phyloP scores from a whole-genome alignment of 2,797 vertebrate genomes.

The Sebastes iracundus region DNA sequence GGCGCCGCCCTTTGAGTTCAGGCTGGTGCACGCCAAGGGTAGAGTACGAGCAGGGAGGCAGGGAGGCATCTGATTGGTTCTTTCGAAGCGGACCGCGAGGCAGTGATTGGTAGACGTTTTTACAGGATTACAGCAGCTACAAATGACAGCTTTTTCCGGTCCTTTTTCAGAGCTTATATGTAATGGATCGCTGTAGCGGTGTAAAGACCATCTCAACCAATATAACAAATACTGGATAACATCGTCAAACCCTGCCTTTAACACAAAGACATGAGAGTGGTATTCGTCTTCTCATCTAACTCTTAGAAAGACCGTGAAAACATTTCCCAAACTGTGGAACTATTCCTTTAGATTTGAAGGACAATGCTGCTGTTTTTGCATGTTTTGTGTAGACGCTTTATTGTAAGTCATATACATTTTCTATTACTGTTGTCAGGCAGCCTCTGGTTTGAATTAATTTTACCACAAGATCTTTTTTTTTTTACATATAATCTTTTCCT shows the following conservation, averaged over 20 bases:
- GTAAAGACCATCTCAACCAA: too few species aligned
- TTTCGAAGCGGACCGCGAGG: fast-evolving
- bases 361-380: not conserved
- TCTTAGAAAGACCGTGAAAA: not conserved
- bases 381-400: not conserved
- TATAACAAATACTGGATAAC: too few species aligned
- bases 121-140: too few species aligned
- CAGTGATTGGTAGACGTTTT: too few species aligned
- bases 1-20: too few species aligned
- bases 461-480: not conserved
- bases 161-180: fast-evolving
- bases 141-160: fast-evolving
- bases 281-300: not conserved
- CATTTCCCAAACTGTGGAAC: not conserved
- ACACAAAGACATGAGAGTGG: not conserved
- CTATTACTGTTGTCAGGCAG: not conserved
- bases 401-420: not conserved
- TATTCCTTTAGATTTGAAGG: not conserved
- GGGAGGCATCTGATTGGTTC: too few species aligned
- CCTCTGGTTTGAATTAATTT: not conserved
- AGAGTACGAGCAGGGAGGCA: too few species aligned
- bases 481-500: not conserved
- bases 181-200: too few species aligned
- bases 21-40: too few species aligned
- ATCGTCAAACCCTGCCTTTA: too few species aligned